Base-by-base conservation (phyloP, 2,797 vertebrate species). In the Kryptolebias ocellatus region DNA sequence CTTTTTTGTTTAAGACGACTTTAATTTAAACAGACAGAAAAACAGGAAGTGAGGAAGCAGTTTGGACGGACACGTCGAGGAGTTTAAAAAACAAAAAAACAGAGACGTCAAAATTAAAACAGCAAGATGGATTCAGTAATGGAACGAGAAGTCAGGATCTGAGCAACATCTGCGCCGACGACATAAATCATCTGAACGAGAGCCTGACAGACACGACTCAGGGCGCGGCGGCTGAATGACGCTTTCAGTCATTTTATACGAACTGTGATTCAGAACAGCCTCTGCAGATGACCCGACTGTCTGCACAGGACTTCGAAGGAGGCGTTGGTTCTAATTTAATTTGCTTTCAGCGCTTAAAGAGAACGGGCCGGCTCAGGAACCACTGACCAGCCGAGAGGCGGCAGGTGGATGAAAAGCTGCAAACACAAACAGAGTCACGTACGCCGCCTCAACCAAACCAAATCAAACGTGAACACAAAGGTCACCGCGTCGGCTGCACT, bases 131-230 rank as follows among this genome's bases (percentile, higher is more conserved):
- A 94, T 92, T 87, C 91, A 77, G 92, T 94, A 94, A 94, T 94
- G 94, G 91, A 94, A 93, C 92, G 89, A 93, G 93, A 94, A 93
- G 92, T 92, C 89, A 78, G 91, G 92, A 93, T 92, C 89, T 91
- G 89, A 92, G 92, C 90, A 94, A 94, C 94, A 94, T 94, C 94
- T 94, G 94, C 91, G 92, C 92, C 84, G 88, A 83, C 84, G 91
- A 92, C 91, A 92, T 94, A 93, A 94, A 94, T 94, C 92, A 93
- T 90, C 90, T 88, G 91, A 93, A 93, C 78, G 91, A 94, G 93
- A 88, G 76, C 83, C 91, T 92, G 92, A 92, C 91, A 90, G 74
- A 83, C 53, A 76, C 79, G 73, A 84, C 88, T 89, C 79, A 73
- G 87, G 82, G 78, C 86, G 57, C 52, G 71, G 72, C 45, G 78